Base-by-base conservation (phyloP, 2,113 vertebrate genomes). In the Oreochromis aureus region DNA sequence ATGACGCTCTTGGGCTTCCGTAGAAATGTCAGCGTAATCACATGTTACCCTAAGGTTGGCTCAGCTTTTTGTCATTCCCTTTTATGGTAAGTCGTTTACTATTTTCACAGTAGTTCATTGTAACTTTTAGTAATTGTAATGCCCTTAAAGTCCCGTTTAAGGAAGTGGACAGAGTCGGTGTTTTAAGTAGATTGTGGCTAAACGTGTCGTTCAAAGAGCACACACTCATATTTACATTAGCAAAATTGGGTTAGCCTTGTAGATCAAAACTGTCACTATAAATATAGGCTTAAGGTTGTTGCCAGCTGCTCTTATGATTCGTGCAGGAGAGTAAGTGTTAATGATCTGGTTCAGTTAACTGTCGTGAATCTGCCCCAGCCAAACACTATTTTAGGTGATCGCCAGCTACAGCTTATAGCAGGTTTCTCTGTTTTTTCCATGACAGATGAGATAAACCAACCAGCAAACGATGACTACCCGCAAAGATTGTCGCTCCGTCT, bases 401-500 rank as follows among this genome's bases (percentile, higher is more conserved):
- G 4, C 6, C 19, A 24, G 30, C 41, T 18, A 34, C 54, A 81
- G 7, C 16, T 34, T 34, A 27, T 6, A 30, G 4, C 6, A 4
- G 2, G n/a, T 83, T 59, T 87, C 1, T 82, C 27, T 86, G 27
- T 83, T 80, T 2, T 56, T 5, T 44, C 73, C 16, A 3, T 19
- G 3, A 22, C 80, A 88, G 90, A 78, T 78, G 59, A 80, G 6
- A 13, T 76, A 27, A 59, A 73, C 15, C 53, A 34, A 73, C 24
- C 58, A 36, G 24, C 69, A 54, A 10, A 81, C 30, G n/a, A 94
- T 92, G 94, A 73, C 92, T 5, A 1, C 83, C 12, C 15, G 2
- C 13, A 66, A 71, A 4, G 81, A 88, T 1, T 27, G 41, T 56
- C 81, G 83, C 7, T 95, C 93, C 5, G 15, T 96, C 51, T 96